Conservation (phyloP, 2,113 vertebrate species). For the Glaucomys volans region DNA sequence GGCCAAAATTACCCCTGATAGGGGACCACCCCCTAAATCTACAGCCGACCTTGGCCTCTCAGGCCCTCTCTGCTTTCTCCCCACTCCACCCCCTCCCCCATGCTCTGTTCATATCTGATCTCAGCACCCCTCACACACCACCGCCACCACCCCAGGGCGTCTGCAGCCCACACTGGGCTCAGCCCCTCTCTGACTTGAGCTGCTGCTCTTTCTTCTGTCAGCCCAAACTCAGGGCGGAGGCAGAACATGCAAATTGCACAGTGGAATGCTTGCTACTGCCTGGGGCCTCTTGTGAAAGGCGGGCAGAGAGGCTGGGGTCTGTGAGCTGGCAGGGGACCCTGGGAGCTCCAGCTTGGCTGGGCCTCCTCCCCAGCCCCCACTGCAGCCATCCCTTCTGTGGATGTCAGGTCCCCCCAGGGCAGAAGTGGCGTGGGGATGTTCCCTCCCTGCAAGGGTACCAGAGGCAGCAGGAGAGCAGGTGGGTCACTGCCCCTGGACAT, state of each 20-base stretch:
- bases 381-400: not conserved
- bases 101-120: not conserved
- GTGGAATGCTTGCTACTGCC: not conserved
- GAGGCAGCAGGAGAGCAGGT: not conserved
- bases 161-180: not conserved
- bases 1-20: not conserved
- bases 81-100: not conserved
- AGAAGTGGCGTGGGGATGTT: not conserved
- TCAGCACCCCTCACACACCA: not conserved
- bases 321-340: not conserved
- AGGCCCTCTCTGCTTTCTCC: not conserved
- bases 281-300: slow-evolving; percentile 39
- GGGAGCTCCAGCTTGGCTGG: not conserved
- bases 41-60: not conserved
- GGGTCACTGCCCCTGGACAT: not conserved
- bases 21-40: not conserved
- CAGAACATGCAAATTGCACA: not conserved
- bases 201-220: not conserved
- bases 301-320: not conserved
- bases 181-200: not conserved
- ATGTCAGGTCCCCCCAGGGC: not conserved
- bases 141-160: not conserved
- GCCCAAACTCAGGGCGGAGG: slow-evolving; percentile 30
- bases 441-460: not conserved
- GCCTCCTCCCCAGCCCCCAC: not conserved